These are phyloP conservation scores for Brachionus paranguensis DNA, from an alignment of 1,140 invertebrate species.

Conservation along the genomic window DNA sequence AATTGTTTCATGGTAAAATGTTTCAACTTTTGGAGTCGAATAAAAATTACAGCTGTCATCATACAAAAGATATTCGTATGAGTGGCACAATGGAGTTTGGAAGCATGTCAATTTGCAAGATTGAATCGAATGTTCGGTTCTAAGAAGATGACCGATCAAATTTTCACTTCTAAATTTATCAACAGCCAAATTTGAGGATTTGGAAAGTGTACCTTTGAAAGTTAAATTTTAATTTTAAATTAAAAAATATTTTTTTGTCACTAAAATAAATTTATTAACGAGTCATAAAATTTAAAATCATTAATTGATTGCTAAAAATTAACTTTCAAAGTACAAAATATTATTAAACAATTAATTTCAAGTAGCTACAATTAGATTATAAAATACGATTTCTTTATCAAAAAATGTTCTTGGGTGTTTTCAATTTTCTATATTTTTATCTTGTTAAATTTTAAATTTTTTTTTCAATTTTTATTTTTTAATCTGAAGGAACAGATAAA, in stretches of 20 bases:
- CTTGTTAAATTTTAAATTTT: no score
- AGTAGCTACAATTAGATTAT: no score
- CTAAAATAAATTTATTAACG: no score
- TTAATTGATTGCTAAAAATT: background rate
- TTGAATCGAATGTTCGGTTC: background rate
- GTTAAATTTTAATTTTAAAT: background rate
- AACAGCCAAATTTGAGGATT: background rate
- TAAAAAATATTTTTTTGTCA: no score
- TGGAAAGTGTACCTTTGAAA: background rate
- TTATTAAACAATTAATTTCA: no score
- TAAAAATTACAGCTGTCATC: slow-evolving; percentile 36
- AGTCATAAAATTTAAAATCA: no score
- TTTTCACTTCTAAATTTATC: background rate
- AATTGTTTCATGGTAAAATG: background rate
- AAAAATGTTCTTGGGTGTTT: no score
- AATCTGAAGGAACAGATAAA: no score
- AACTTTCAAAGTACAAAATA: no score
- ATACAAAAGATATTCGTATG: slow-evolving; percentile 11
- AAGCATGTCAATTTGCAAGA: slow-evolving; percentile 21
- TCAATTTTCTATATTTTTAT: no score
- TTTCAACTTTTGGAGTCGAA: background rate
- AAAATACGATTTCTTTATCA: no score
- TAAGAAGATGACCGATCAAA: background rate
- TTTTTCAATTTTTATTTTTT: no score
- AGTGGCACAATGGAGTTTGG: background rate